Evolutionary conservation across 2,797 vertebrate genomes (phyloP).

Genomic region (Melanitta fusca): DNA sequence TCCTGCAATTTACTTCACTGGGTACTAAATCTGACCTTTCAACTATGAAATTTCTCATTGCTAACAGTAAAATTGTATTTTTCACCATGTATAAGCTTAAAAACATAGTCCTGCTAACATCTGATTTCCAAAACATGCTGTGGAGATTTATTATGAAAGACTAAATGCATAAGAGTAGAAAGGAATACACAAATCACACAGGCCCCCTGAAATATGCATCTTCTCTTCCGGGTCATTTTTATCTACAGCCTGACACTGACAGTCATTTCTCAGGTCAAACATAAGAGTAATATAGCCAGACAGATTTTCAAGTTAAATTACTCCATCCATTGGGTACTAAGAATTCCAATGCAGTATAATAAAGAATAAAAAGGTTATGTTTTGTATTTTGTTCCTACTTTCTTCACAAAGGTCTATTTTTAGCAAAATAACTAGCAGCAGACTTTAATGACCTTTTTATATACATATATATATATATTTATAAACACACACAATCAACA

Average conservation of each 20-base stretch:
- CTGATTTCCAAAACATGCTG: not conserved
- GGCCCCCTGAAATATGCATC: not conserved
- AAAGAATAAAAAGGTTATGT: not conserved
- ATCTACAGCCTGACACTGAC: not conserved
- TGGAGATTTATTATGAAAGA: not conserved
- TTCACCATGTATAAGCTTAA: not conserved
- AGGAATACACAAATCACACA: not conserved
- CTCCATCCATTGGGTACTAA: not conserved
- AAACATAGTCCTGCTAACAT: not conserved
- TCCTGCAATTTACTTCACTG: not conserved
- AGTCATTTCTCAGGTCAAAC: not conserved
- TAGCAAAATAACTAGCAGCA: not conserved
- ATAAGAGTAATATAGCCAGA: not conserved
- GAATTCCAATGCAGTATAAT: not conserved
- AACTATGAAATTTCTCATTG: rapidly evolving
- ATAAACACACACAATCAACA: not conserved
- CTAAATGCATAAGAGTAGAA: not conserved
- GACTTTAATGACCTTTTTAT: not conserved
- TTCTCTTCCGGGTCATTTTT: not conserved
- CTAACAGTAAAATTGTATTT: not conserved
- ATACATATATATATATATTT: not conserved
- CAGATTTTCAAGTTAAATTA: not conserved
- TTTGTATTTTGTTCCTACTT: not conserved
- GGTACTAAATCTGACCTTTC: not conserved
- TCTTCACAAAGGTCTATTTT: not conserved